Evolutionary conservation across 2,797 vertebrate species (phyloP).

Genomic region (Diplodus sargus): DNA sequence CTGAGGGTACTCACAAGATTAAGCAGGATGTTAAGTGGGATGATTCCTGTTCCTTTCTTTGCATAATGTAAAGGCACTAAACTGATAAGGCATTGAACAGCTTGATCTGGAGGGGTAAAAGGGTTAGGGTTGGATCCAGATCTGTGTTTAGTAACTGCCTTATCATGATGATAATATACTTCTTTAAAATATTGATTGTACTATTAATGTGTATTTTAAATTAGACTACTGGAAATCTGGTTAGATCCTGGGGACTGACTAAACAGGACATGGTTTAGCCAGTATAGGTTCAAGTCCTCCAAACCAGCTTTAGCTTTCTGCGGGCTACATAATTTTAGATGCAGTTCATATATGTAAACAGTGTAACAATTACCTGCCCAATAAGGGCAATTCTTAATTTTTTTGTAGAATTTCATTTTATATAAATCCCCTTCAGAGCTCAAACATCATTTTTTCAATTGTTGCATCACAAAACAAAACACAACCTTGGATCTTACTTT

Average conservation of each 20-base stretch:
- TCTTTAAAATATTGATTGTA: neutral
- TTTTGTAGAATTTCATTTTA: neutral
- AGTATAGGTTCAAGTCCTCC: neutral
- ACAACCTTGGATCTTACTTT: neutral
- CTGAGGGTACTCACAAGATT: neutral
- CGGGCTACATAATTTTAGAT: neutral
- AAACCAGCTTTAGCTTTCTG: neutral
- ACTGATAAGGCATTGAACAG: too few species aligned
- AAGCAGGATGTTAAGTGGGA: neutral
- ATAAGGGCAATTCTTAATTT: neutral
- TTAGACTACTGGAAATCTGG: neutral
- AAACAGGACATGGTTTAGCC: neutral
- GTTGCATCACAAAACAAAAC: neutral
- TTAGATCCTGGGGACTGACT: neutral
- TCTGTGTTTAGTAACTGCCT: neutral
- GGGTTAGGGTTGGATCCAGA: too few species aligned
- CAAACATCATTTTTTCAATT: neutral
- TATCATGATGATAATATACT: neutral
- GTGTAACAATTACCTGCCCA: neutral
- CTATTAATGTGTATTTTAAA: neutral
- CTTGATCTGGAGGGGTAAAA: neutral
- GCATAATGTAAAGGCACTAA: neutral
- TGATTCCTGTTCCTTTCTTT: neutral
- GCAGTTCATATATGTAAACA: too few species aligned
- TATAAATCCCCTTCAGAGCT: neutral